Base-by-base conservation (phyloP, 1,140 invertebrate genomes). In the Tigriopus japonicus region DNA sequence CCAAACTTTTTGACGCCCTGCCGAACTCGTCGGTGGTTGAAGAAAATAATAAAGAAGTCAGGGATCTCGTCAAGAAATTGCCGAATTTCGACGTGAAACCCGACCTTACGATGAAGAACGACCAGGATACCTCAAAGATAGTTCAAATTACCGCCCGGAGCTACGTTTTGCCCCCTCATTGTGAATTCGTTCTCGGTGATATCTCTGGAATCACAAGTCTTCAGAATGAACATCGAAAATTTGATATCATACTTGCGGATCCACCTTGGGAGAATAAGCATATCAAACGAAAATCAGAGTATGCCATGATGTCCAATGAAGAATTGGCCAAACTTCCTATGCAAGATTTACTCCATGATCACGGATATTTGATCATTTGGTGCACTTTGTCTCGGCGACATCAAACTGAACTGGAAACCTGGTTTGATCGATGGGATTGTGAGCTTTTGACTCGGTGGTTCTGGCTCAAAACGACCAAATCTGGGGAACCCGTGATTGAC, bases 181-280 rank as follows among this genome's bases (percentile, higher is more conserved):
- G 21, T n/a, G 55, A 23, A 6, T 42, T 35, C 42, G 13, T 15
- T 15, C 35, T 21, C 2, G 21, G 5, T 17, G 55, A 58, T 43
- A 42, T 58, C 52, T 51, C 15, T 9, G 45, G 3, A 2, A 51
- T 55, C 6, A 24, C 21, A 43, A 2, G 9, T 24, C 24, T n/a
- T 24, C 28, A 24, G 21, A 43, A 13, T 43, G 53, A 2, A n/a
- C 2, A 55, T 24, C 53, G 28, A 55, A 55, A 55, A 55, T 62
- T 62, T 24, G 60, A 62, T 23, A 28, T 62, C 13, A 43, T 63
- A 1, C 43, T 63, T 12, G 19, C 52, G n/a, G 62, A 63, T 43
- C 62, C 62, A 5, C 62, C 62, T n/a, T 63, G 62, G 62, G 53
- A 42, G n/a, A 63, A 63, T 28, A 63, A 59, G 43, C 56, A 54